Evolutionary conservation across 1,140 invertebrate species (phyloP).

Genomic region (Zaprionus taronus): DNA sequence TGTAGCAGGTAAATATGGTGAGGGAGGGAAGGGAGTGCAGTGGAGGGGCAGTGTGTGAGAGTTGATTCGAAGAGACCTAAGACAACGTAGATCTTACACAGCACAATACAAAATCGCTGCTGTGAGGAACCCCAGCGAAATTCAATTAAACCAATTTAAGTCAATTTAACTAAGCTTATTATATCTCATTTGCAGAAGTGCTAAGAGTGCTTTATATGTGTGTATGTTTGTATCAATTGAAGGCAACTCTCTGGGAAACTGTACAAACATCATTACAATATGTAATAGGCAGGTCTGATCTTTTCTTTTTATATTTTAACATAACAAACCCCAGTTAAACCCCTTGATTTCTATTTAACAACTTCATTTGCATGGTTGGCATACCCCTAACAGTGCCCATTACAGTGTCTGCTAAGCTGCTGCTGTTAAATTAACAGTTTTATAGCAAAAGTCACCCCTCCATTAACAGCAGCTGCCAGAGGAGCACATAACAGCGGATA

Average conservation of each 20-base stretch:
- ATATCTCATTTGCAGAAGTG: conserved; percentile 10
- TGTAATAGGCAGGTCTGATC: no score
- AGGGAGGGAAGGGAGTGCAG: neutral
- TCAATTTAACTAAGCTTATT: conserved; percentile 61
- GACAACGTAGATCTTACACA: neutral
- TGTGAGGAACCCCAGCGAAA: neutral
- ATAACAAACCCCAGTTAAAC: no score
- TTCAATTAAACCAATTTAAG: conserved; percentile 74
- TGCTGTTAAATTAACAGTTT: conserved; percentile 39
- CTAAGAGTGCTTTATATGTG: neutral
- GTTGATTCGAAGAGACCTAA: neutral
- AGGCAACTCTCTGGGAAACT: neutral
- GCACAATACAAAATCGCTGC: neutral
- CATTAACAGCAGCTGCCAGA: conserved; percentile 14
- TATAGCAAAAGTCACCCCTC: conserved; percentile 59
- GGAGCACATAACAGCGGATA: conserved; percentile 58
- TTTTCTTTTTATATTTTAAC: no score
- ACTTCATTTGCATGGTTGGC: neutral
- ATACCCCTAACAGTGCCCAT: neutral
- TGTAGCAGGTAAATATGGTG: conserved; percentile 7
- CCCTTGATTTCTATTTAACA: no score
- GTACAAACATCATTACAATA: neutral
- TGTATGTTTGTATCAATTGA: no score
- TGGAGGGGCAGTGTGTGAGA: neutral
- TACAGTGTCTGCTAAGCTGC: neutral